Evolutionary conservation across 2,113 vertebrate species (phyloP).

Genomic region (Macaca mulatta): DNA sequence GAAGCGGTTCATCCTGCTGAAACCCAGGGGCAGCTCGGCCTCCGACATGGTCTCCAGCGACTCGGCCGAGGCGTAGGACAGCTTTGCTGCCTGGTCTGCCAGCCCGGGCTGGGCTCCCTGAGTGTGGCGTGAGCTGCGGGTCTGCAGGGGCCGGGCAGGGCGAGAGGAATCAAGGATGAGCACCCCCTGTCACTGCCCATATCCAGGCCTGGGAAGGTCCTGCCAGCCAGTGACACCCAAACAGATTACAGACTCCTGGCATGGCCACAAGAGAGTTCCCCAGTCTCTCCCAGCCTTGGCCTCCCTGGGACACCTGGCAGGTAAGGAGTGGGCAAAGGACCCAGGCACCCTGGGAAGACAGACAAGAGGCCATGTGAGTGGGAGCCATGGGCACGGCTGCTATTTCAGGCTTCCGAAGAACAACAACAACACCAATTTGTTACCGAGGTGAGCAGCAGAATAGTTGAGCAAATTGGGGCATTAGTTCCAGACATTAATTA

Average conservation of each 20-base stretch:
- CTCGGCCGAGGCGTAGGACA: constrained; percentile 97
- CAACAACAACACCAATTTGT: constrained; percentile 78
- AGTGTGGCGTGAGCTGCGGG: constrained; percentile 95
- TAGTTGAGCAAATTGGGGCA: constrained; percentile 81
- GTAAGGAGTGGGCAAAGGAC: constrained; percentile 22
- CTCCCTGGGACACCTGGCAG: constrained; percentile 23
- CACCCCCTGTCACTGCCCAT: not conserved
- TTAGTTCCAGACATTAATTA: constrained; percentile 86
- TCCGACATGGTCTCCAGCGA: constrained; percentile 99
- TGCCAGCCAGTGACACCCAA: not conserved
- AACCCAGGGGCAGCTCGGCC: constrained; percentile 96
- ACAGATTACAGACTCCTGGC: not conserved
- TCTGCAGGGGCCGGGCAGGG: constrained; percentile 82
- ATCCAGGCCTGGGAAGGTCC: not conserved
- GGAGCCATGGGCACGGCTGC: constrained; percentile 63
- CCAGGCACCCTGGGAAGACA: constrained; percentile 38
- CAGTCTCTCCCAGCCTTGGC: not conserved
- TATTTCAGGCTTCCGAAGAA: constrained; percentile 69
- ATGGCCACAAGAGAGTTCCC: not conserved
- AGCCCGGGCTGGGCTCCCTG: constrained; percentile 97
- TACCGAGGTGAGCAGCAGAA: constrained; percentile 80
- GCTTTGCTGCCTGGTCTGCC: constrained; percentile 96
- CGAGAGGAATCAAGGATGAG: not conserved
- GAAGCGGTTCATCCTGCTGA: constrained; percentile 98
- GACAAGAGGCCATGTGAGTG: constrained; percentile 52